Base-by-base conservation (phyloP, 2,888 invertebrate species). In the Mechanitis mazaeus region DNA sequence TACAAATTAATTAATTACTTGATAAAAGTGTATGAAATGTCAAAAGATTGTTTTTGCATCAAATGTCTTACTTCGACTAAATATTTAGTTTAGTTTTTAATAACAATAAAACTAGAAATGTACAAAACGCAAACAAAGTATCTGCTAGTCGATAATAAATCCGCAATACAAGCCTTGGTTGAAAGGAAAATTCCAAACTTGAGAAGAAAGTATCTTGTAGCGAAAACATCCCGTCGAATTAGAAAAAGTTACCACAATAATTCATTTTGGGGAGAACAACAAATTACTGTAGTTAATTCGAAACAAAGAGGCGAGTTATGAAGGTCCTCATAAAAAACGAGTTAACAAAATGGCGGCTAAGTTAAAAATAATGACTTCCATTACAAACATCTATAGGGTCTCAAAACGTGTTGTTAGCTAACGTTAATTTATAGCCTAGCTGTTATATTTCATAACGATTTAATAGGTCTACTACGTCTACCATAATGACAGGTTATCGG, bases 301-400 rank as follows among this genome's bases (percentile, higher is more conserved):
- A 71, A 70, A 70, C 69, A 72, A 72, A 68, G 67, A 64, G 66
- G 66, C 60, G 58, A 64, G 68, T 70, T 69, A 70, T 71, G 65
- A 68, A 62, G 68, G 70, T 71, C 69, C 69, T 73, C 71, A 70
- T 61, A 68, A 73, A 68, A 68, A 70, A 70, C 68, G 70, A 70
- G 70, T 71, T 70, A 73, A 70, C 68, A 68, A 67, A 71, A 72
- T 72, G 65, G 69, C 64, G 66, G 71, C 67, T 70, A 71, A 73
- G 73, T 74, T 69, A 71, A 71, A 73, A 71, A 69, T 73, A 75
- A 75, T 71, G 71, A 66, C 66, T 66, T 69, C 68, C 72, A 69
- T 75, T 73, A 68, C 66, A 38, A 60, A 57, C 61, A 42, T 35
- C 54, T 60, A 56, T 60, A 59, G 50, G 61, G 57, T 60, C 66